These are phyloP conservation scores for Spea bombifrons DNA, from an alignment of 2,113 vertebrate species.

Conservation along the genomic window DNA sequence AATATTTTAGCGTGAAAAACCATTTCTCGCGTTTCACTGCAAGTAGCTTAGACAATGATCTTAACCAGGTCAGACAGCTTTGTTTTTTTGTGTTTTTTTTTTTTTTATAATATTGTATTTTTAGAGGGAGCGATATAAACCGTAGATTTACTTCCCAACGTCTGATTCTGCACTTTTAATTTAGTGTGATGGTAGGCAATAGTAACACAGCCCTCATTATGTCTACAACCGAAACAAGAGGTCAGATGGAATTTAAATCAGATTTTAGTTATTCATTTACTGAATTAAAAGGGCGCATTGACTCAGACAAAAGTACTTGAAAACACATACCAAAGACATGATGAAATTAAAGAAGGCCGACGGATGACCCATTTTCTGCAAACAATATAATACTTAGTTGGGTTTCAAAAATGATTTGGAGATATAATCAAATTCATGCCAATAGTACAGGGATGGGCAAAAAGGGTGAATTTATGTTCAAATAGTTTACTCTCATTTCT, in stretches of 20 bases:
- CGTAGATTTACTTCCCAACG: neutral
- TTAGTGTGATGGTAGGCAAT: neutral
- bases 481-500: no score
- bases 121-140: neutral
- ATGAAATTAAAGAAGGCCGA: no score
- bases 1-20: constrained; percentile 10
- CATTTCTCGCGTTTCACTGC: neutral
- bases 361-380: no score
- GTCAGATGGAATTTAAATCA: constrained; percentile 3
- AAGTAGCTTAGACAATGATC: neutral
- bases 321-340: no score
- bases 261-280: constrained; percentile 11
- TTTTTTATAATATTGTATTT: neutral
- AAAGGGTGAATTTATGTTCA: no score
- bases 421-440: no score
- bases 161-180: neutral
- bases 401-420: no score
- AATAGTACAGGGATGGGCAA: no score
- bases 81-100: neutral
- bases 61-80: neutral
- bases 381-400: no score
- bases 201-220: neutral
- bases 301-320: neutral
- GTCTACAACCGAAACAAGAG: neutral
- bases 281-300: neutral